These are phyloP conservation scores for Limenitis arthemis DNA, from an alignment of 2,888 invertebrate genomes.

Conservation along the genomic window DNA sequence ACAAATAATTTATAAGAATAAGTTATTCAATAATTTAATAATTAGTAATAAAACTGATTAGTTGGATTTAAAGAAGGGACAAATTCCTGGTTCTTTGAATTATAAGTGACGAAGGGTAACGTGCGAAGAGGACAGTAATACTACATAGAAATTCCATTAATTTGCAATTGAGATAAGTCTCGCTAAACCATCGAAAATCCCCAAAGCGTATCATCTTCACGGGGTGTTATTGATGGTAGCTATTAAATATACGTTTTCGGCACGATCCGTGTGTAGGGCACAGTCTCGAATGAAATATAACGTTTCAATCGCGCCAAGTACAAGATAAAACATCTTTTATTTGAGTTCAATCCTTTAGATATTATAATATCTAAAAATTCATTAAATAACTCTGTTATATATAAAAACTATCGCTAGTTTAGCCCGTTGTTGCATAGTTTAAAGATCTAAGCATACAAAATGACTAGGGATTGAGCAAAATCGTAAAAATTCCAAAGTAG, in stretches of 20 bases:
- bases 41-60: constrained; percentile 5
- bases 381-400: no score
- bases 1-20: constrained; percentile 7
- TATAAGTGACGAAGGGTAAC: constrained; percentile 43
- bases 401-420: no score
- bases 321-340: constrained; percentile 55
- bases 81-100: constrained; percentile 50
- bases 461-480: no score
- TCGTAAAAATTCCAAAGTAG: no score
- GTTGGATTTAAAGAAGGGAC: constrained; percentile 31
- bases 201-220: constrained; percentile 60
- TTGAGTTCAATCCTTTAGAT: constrained; percentile 22
- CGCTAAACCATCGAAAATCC: constrained; percentile 52
- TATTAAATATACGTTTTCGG: constrained; percentile 69
- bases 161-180: constrained; percentile 67
- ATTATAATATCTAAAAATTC: no score
- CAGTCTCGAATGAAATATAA: constrained; percentile 56
- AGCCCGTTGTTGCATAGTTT: no score
- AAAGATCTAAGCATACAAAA: no score
- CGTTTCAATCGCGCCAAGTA: constrained; percentile 61
- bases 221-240: constrained; percentile 68
- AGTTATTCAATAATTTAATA: no score
- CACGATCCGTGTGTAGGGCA: constrained; percentile 46
- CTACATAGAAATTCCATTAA: constrained; percentile 62
- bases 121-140: constrained; percentile 39